Conservation (phyloP, 2,113 vertebrate species). For the Myrmecobius fasciatus region DNA sequence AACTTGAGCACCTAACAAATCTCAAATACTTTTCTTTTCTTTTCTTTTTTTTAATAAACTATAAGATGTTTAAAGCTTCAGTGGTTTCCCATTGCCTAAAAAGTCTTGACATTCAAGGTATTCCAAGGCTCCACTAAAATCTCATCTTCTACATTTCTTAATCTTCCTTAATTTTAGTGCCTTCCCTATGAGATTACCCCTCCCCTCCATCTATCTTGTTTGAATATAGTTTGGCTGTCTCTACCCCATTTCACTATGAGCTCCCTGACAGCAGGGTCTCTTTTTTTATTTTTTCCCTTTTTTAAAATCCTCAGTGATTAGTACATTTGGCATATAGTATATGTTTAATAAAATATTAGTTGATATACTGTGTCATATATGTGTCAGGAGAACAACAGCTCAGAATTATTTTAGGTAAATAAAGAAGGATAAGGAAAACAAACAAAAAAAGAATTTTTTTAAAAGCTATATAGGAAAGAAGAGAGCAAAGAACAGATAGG, state of each 20-base stretch:
- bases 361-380: not conserved
- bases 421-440: not conserved
- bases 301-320: not conserved
- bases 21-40: not conserved
- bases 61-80: not conserved
- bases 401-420: not conserved
- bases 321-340: not conserved
- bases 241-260: not conserved
- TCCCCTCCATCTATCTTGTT: not conserved
- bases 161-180: not conserved
- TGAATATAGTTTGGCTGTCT: not conserved
- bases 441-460: not conserved
- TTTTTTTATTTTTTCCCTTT: not conserved
- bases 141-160: not conserved
- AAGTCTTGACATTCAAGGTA: not conserved
- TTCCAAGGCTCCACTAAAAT: not conserved
- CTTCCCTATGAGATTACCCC: not conserved
- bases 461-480: not conserved
- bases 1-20: not conserved
- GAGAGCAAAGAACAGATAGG: not conserved
- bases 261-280: too few relatives aligned
- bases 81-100: not conserved
- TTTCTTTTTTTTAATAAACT: not conserved
- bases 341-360: not conserved
- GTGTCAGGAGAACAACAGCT: not conserved